Evolutionary conservation across 2,888 invertebrate species (phyloP).

Genomic region (Machimus rusticus): DNA sequence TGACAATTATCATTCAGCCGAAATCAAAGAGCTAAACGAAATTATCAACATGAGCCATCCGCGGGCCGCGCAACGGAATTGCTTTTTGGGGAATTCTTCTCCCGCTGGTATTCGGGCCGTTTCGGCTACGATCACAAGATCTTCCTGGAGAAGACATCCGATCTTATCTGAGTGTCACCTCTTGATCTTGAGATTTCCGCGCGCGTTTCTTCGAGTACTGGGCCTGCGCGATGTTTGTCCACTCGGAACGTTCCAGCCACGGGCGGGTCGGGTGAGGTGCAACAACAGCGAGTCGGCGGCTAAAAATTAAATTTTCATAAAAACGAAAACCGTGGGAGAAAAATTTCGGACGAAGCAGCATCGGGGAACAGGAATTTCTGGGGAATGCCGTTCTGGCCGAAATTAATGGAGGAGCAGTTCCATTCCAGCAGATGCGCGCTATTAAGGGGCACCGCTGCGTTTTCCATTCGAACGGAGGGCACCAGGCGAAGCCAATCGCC

Average conservation of each 20-base stretch:
- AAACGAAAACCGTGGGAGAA: constrained; percentile 37
- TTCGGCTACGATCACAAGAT: not conserved
- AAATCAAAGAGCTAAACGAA: constrained; percentile 14
- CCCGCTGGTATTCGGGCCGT: not conserved
- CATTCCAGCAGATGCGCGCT: not conserved
- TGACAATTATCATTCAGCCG: constrained; percentile 26
- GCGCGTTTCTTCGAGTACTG: not conserved
- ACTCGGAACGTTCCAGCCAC: not conserved
- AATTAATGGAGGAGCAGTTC: not conserved
- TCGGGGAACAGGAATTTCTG: not conserved
- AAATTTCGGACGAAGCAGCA: not conserved
- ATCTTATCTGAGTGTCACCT: constrained; percentile 28
- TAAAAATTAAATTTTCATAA: constrained; percentile 31
- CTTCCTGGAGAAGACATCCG: constrained; percentile 11
- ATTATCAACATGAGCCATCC: constrained; percentile 28
- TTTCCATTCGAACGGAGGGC: not conserved
- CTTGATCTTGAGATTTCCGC: not conserved
- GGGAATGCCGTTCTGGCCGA: constrained; percentile 8
- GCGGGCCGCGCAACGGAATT: not conserved
- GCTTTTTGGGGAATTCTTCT: not conserved
- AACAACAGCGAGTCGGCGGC: not conserved
- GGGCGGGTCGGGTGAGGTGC: not conserved
- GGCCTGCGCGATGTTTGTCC: not conserved
- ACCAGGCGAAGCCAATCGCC: not conserved
- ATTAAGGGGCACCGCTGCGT: not conserved